Conservation (phyloP, 2,113 vertebrate genomes). For the Syrmaticus mikado region DNA sequence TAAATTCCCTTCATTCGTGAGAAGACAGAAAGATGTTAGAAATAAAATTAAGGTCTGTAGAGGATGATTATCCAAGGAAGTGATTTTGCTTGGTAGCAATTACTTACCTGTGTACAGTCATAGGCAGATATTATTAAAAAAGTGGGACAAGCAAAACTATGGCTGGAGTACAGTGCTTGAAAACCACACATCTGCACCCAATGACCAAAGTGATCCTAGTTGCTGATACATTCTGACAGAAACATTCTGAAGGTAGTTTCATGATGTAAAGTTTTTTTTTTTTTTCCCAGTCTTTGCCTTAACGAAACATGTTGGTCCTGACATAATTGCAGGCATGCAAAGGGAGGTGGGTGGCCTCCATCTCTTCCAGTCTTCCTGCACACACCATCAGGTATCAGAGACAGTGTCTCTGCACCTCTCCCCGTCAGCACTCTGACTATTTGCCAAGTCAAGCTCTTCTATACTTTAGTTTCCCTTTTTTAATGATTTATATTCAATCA, state of each 20-base stretch:
- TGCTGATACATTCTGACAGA: not conserved
- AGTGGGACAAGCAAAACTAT: not conserved
- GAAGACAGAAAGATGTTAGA: slow-evolving; percentile 1
- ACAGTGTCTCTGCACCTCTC: not conserved
- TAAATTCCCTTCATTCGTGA: not conserved
- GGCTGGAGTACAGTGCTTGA: not conserved
- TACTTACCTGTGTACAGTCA: not conserved
- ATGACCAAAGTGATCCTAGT: not conserved
- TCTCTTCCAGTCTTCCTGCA: not conserved
- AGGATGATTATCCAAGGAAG: not conserved
- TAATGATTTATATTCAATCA: not conserved
- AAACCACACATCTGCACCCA: not conserved
- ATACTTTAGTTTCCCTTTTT: not conserved
- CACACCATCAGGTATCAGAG: not conserved
- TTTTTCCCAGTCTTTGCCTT: not conserved
- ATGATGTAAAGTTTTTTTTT: not conserved
- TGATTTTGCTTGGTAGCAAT: not conserved
- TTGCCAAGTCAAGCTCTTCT: not conserved
- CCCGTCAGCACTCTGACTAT: not conserved
- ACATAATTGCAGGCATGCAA: not conserved
- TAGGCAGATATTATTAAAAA: slow-evolving; percentile 12
- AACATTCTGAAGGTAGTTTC: not conserved
- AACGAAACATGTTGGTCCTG: not conserved
- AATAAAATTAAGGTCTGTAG: not conserved
- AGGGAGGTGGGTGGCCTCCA: not conserved